Evolutionary conservation across 35 echinoderm and acorn worm species (phyloP).

Genomic region (Amphiura filiformis): DNA sequence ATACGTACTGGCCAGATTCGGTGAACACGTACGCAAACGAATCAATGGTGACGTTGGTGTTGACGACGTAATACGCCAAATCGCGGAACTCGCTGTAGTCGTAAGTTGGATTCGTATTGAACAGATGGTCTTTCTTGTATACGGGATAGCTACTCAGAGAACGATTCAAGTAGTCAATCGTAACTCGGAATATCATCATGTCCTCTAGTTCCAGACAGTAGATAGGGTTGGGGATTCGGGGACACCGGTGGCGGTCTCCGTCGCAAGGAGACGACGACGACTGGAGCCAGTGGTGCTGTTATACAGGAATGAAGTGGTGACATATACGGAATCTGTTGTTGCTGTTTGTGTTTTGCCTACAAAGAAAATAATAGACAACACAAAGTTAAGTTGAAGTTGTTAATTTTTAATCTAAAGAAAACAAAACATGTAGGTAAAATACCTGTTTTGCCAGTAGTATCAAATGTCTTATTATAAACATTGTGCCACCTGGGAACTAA

Average conservation of each 20-base stretch:
- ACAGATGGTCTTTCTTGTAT: constrained; percentile 93
- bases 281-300: constrained; percentile 29
- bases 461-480: too few species aligned
- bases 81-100: constrained; percentile 1
- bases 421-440: too few species aligned
- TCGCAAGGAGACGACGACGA: constrained; percentile 54
- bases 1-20: constrained; percentile 80
- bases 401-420: too few species aligned
- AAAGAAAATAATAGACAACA: neutral
- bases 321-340: constrained; percentile 38
- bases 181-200: constrained; percentile 87
- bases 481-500: too few species aligned
- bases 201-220: constrained; percentile 86
- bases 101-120: constrained; percentile 51
- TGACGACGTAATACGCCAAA: constrained; percentile 69
- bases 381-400: too few species aligned
- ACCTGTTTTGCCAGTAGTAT: too few species aligned
- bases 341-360: constrained; percentile 17
- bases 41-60: constrained; percentile 73
- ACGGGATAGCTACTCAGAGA: constrained; percentile 84
- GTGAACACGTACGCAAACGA: constrained; percentile 94
- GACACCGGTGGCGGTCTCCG: constrained; percentile 28
- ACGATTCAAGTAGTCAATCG: constrained; percentile 65
- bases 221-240: constrained; percentile 79
- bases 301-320: constrained; percentile 37